Evolutionary conservation across 2,888 invertebrate genomes (phyloP).

Genomic region (Dysmachus trigonus): DNA sequence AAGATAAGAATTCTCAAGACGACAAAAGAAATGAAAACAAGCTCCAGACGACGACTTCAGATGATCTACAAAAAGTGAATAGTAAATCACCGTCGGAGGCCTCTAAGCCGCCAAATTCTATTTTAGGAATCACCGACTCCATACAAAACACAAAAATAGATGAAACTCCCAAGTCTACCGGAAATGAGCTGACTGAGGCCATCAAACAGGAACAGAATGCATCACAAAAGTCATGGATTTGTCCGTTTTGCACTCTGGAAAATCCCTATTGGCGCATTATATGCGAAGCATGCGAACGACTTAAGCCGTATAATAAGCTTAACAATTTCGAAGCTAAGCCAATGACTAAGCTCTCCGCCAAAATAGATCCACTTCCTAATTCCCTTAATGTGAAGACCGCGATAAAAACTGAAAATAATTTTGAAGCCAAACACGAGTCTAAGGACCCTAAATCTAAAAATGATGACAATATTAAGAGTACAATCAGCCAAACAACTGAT

Average conservation of each 20-base stretch:
- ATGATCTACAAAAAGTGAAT: background rate
- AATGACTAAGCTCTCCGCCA: background rate
- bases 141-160: background rate
- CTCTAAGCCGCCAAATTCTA: background rate
- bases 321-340: constrained; percentile 38
- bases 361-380: constrained; percentile 10
- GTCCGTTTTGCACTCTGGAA: constrained; percentile 69
- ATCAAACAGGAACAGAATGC: background rate
- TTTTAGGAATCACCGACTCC: background rate
- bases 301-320: constrained; percentile 62
- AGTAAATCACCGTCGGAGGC: background rate
- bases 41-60: background rate
- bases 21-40: constrained; percentile 1
- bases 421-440: background rate
- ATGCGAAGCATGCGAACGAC: constrained; percentile 70
- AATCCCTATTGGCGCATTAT: constrained; percentile 71
- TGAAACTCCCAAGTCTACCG: background rate
- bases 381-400: background rate
- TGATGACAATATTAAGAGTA: background rate
- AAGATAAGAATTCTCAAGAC: constrained; percentile 15
- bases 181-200: background rate
- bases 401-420: background rate
- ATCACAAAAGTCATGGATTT: constrained; percentile 65
- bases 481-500: constrained; percentile 41
- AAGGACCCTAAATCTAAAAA: background rate